Conservation (phyloP, 2,113 vertebrate species). For the Triplophysa tibetana region DNA sequence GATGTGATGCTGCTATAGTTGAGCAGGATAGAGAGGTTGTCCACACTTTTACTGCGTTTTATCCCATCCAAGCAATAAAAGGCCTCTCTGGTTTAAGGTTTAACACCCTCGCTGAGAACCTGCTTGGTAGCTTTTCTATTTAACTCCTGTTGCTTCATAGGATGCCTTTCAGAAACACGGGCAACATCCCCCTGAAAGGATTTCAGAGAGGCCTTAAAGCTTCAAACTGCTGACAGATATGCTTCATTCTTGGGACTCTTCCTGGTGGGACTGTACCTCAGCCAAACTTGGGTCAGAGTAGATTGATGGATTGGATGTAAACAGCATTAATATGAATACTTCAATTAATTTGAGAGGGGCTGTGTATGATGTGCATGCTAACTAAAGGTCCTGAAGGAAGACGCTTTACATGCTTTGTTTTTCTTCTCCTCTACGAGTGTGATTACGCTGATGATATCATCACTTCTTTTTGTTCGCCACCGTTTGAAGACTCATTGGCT, state of each 20-base stretch:
- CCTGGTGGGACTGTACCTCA: conserved; percentile 54
- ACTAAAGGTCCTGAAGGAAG: conserved; percentile 29
- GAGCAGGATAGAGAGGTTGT: conserved; percentile 23
- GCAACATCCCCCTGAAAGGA: conserved; percentile 6
- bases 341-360: conserved; percentile 58
- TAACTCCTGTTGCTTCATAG: conserved; percentile 26
- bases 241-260: conserved; percentile 5
- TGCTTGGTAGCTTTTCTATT: conserved; percentile 31
- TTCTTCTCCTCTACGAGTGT: conserved; percentile 9
- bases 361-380: conserved; percentile 53
- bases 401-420: conserved; percentile 1
- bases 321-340: conserved; percentile 59
- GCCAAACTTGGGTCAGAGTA: conserved; percentile 43
- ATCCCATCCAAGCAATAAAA: conserved; percentile 16
- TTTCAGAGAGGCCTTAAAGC: background rate
- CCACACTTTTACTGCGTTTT: conserved; percentile 16
- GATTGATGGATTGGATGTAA: conserved; percentile 65
- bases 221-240: conserved; percentile 2
- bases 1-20: conserved; percentile 13
- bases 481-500: conserved; percentile 29
- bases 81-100: conserved; percentile 13
- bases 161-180: conserved; percentile 4
- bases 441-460: conserved; percentile 25
- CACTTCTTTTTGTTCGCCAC: conserved; percentile 14
- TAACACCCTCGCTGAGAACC: conserved; percentile 9